Evolutionary conservation across 2,113 vertebrate genomes (phyloP).

Genomic region (Spea multiplicata): DNA sequence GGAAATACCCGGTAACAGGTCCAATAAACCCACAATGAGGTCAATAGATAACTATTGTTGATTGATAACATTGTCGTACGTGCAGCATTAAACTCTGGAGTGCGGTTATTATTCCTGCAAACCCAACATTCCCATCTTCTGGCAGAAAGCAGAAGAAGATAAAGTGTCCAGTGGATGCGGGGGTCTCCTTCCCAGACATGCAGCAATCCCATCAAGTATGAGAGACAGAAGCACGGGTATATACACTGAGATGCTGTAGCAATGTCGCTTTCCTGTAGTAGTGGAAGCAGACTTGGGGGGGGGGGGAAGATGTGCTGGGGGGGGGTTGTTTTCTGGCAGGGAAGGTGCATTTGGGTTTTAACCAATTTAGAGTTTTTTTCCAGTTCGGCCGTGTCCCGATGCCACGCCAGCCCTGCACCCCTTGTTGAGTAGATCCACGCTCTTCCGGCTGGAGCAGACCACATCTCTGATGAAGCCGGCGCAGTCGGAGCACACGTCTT

Average conservation of each 20-base stretch:
- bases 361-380: slow-evolving; percentile 51
- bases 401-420: slow-evolving; percentile 64
- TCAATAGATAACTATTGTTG: not conserved
- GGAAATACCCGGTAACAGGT: not conserved
- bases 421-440: slow-evolving; percentile 84
- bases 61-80: not conserved
- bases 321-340: not conserved
- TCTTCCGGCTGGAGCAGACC: slow-evolving; percentile 86
- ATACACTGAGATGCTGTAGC: not conserved
- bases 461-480: slow-evolving; percentile 85
- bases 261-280: too few species aligned
- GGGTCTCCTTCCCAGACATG: slow-evolving; percentile 37
- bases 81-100: not conserved
- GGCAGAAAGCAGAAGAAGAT: not conserved
- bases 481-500: slow-evolving; percentile 85
- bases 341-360: not conserved
- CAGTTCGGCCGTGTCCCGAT: slow-evolving; percentile 62
- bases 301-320: not conserved
- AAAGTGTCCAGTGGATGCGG: not conserved
- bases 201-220: slow-evolving; percentile 34
- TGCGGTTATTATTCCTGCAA: not conserved
- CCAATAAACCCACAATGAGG: not conserved
- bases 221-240: not conserved
- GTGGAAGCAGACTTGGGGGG: not conserved
- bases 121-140: not conserved